These are phyloP conservation scores for Alloscopus bannaensis DNA, from an alignment of 2,888 invertebrate genomes.

Conservation along the genomic window DNA sequence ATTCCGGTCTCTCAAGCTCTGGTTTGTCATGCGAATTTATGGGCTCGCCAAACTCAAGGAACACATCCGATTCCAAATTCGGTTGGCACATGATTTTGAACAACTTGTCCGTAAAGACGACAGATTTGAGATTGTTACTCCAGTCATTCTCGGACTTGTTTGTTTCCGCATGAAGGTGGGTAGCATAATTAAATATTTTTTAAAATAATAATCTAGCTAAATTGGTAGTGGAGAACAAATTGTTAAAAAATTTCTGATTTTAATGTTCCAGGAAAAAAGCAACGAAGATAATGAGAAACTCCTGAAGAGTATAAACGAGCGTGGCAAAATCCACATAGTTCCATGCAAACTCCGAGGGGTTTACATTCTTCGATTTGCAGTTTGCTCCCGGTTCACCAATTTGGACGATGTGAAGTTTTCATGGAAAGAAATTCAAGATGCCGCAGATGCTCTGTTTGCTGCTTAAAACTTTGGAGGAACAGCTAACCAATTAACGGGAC, in stretches of 20 bases:
- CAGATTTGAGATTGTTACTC: conserved; percentile 91
- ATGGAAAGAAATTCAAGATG: conserved; percentile 89
- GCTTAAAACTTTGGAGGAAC: neutral
- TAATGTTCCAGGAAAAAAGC: conserved; percentile 76
- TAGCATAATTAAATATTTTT: neutral
- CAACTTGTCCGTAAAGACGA: conserved; percentile 84
- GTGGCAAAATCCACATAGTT: conserved; percentile 93
- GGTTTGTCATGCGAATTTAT: conserved; percentile 95
- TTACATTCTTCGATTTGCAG: conserved; percentile 91
- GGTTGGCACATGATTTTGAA: conserved; percentile 91
- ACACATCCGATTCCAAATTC: conserved; percentile 89
- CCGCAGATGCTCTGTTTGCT: conserved; percentile 82
- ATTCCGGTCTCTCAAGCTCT: conserved; percentile 93
- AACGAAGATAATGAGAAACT: conserved; percentile 90
- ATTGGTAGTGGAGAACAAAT: too few species aligned
- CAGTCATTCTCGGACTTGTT: conserved; percentile 95
- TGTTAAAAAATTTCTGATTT: neutral
- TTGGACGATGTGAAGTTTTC: conserved; percentile 88
- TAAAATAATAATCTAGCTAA: too few species aligned
- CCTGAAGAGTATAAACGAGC: conserved; percentile 89
- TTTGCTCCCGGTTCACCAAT: conserved; percentile 91
- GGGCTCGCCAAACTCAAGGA: conserved; percentile 92
- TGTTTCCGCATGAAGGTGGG: conserved; percentile 93
- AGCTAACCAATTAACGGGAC: neutral
- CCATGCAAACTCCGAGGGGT: conserved; percentile 90